Conservation (phyloP, 2,113 vertebrate genomes). For the Montifringilla adamsi region DNA sequence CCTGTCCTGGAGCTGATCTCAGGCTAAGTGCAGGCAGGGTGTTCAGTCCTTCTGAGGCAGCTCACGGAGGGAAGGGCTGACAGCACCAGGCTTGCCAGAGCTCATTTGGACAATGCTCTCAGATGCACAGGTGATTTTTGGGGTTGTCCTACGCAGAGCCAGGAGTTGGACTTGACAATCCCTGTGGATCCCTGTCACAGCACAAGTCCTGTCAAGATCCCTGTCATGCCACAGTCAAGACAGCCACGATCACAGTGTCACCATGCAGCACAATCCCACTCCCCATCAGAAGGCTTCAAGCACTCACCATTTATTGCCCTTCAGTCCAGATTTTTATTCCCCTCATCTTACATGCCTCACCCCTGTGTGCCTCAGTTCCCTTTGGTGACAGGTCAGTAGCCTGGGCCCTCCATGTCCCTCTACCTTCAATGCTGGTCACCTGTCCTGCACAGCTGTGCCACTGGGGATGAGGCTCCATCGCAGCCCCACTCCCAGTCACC, state of each 20-base stretch:
- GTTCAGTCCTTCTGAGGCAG: background rate
- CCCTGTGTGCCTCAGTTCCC: background rate
- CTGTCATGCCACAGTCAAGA: background rate
- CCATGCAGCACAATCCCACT: background rate
- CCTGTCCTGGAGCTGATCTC: background rate
- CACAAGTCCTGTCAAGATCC: no score
- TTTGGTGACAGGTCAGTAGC: background rate
- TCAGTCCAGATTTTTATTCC: background rate
- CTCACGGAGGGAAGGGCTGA: background rate
- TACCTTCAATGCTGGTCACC: background rate
- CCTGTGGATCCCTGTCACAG: background rate
- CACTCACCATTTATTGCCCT: background rate
- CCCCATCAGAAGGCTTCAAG: background rate
- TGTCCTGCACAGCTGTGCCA: background rate
- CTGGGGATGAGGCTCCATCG: background rate
- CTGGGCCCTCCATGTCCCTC: background rate
- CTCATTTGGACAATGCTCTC: background rate
- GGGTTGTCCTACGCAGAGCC: background rate
- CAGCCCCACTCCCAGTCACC: background rate
- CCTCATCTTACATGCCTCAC: background rate
- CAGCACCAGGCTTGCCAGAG: background rate
- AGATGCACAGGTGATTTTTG: background rate
- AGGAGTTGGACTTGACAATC: fast-evolving
- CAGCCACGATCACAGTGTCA: background rate
- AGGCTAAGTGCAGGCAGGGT: background rate